Base-by-base conservation (phyloP, 2,797 vertebrate genomes). In the Myiotriccus ornatus region DNA sequence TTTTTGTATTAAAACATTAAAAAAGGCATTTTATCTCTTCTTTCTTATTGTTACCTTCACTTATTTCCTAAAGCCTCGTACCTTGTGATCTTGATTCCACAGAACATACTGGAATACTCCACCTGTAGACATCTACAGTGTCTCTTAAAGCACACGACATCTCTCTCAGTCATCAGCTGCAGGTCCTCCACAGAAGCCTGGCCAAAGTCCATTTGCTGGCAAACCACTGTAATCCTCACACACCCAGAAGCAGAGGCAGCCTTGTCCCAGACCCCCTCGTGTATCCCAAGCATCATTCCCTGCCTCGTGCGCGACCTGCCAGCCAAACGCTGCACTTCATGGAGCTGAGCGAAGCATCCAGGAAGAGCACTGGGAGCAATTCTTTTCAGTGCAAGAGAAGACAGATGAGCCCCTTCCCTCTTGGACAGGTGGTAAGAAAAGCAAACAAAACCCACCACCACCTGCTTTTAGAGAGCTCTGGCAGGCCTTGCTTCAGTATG, bases 211-310 rank as follows among this genome's bases (percentile, higher is more conserved):
- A 21, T 35, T 7, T 1, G 3, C 43, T 32, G 64, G 55, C 46
- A 80, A 64, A 55, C 6, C 64, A 32, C 28, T 13, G 22, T 2
- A 10, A 20, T 9, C 65, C 55, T 43, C 9, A 1, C 13, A 21
- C 0, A 0, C 10, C 15, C 55, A 75, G 67, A 62, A 56, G 55
- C 16, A 6, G 41, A 76, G 13, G 11, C 6, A 77, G 53, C 12
- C 7, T 0, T 1, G 1, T 32, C 64, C 47, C 23, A n/a, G 56
- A 74, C 14, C 35, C 44, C 62, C 28, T 2, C 6, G 3, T 0
- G 3, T 3, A 5, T 7, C 8, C 27, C 65, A 65, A 56, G 39
- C 2, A 16, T 20, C 37, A 35, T 18, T 50, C n/a, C 73, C 21
- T 25, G 57, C 20, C 1, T 1, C 3, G 4, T 0, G 4, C 7